Conservation (phyloP, 2,113 vertebrate genomes). For the Oncorhynchus keta region DNA sequence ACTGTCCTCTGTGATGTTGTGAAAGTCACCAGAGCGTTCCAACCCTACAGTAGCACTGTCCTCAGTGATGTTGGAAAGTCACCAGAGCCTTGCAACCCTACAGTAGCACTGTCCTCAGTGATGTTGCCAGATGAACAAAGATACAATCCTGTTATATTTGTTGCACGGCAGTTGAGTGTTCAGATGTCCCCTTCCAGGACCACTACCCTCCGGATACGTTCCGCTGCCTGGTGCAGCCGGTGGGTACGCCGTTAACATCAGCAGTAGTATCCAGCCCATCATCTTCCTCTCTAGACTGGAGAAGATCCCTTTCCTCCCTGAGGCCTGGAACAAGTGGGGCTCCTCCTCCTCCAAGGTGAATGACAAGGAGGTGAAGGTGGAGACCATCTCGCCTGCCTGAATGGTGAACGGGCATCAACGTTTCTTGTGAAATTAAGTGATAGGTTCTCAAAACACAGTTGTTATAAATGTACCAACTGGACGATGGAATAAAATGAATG, state of each 20-base stretch:
- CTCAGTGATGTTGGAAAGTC: too few species aligned
- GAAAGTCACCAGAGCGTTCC: too few species aligned
- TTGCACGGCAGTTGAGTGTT: too few species aligned
- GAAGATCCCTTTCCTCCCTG: conserved; percentile 64
- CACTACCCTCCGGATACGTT: conserved; percentile 59
- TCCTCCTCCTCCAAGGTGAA: conserved; percentile 31
- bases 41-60: too few species aligned
- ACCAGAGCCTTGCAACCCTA: too few species aligned
- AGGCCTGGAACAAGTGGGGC: conserved; percentile 41
- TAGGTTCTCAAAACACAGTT: neutral
- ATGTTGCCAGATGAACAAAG: too few species aligned
- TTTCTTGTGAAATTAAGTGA: neutral
- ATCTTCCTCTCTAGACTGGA: conserved; percentile 70
- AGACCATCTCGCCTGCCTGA: conserved; percentile 22
- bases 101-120: too few species aligned
- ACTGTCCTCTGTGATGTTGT: too few species aligned
- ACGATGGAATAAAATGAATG: too few species aligned
- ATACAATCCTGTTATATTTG: too few species aligned
- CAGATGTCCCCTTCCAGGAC: conserved; percentile 41
- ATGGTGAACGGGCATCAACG: neutral
- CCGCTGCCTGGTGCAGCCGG: conserved; percentile 72
- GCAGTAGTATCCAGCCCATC: conserved; percentile 75
- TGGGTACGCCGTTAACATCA: conserved; percentile 74
- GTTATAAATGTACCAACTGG: neutral
- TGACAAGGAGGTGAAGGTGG: neutral